Evolutionary conservation across 2,888 invertebrate species (phyloP).

Genomic region (Copidosoma aretas): DNA sequence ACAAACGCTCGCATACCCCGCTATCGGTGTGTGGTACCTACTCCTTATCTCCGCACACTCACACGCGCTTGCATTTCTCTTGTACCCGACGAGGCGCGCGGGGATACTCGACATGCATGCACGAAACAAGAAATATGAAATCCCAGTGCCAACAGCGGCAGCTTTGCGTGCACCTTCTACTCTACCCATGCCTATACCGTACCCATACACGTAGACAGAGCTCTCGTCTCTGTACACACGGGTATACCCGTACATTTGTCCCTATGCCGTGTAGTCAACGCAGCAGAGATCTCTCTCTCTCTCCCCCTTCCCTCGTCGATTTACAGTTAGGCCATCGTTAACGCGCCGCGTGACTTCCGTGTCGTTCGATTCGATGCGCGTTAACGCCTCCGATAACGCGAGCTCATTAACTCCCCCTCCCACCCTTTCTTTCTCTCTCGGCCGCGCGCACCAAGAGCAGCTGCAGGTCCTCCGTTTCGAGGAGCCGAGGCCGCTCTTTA

Average conservation of each 20-base stretch:
- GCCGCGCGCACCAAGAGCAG: background rate
- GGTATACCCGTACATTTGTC: constrained; percentile 24
- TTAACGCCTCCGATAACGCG: constrained; percentile 41
- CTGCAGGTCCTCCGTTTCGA: background rate
- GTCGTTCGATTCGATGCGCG: constrained; percentile 41
- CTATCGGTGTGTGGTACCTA: background rate
- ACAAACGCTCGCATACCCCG: background rate
- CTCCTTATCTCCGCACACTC: too few relatives aligned
- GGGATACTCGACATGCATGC: background rate
- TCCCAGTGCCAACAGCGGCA: background rate
- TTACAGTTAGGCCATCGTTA: constrained; percentile 41
- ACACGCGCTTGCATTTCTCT: too few relatives aligned
- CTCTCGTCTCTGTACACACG: too few relatives aligned
- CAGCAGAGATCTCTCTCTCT: background rate
- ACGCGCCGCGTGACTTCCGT: constrained; percentile 41
- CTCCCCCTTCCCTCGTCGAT: constrained; percentile 1
- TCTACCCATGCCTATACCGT: background rate
- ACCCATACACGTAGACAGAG: too few relatives aligned
- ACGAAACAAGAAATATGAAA: constrained; percentile 33
- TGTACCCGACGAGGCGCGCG: too few relatives aligned
- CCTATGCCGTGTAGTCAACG: background rate
- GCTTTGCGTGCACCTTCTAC: constrained; percentile 20
- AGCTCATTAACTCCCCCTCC: constrained; percentile 33
- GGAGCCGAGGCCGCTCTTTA: background rate
- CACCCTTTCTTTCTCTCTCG: background rate